Evolutionary conservation across 2,888 invertebrate genomes (phyloP), one percentile per base, ranked within the genome.

Genomic region (Caenorhabditis panamensis): DNA sequence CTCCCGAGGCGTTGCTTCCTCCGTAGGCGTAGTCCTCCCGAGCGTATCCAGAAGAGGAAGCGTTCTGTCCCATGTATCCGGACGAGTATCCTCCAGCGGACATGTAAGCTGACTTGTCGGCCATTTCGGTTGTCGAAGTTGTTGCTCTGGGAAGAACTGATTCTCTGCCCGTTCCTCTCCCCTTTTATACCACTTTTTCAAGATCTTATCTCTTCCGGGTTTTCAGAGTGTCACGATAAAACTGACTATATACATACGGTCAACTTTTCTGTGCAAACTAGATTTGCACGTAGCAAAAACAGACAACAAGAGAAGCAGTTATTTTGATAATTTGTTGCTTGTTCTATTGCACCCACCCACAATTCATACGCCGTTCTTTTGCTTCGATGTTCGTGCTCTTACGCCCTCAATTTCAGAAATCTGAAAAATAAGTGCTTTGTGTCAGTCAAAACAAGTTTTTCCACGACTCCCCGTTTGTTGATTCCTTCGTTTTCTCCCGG

Each of bases 81-180:
- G 58, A 58, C 31, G 68, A 68, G 44, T 68, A 68, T 31, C 68
- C 68, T 8, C 68, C 68, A 47, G 58, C 68, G 24, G 26, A 22
- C 68, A 68, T 68, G 58, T 68, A 68, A n/a, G 68, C 68, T 13
- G 68, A 68, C 22, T 68, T 68, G 68, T 68, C 68, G 18, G 58
- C 68, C 68, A 68, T 68, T 44, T 22, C 24, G 13, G 18, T 68
- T 49, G 51, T 24, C 4, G 41, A 13, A 9, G 41, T 41, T 41
- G 41, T 41, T 41, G 5, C 16, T 41, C 41, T 41, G 41, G 13
- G 5, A 16, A 41, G 41, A 41, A 41, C 41, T 41, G 16, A 41
- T 41, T 9, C 9, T 41, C 41, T 41, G 13, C 9, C 9, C 41
- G 16, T 41, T 41, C 16, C 8, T 16, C 13, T 13, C 16, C 16